A percentile compares a stretch with the other conserved stretches of the same genome.
Conservation (phyloP, 2,113 vertebrate species). For the Oophaga pumilio region DNA sequence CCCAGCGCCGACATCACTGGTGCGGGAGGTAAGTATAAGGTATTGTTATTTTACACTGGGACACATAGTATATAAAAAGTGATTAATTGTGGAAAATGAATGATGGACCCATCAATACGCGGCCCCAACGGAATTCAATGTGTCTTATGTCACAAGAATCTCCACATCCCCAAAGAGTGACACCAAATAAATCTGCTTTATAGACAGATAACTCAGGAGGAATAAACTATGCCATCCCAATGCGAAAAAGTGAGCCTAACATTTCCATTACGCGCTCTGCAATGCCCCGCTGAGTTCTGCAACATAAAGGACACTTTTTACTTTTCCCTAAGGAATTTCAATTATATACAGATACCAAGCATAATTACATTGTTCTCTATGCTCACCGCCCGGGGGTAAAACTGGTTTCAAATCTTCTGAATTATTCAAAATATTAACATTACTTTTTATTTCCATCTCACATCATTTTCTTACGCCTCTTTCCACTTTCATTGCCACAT, state of each 20-base stretch:
- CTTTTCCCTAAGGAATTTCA: slow-evolving; percentile 29
- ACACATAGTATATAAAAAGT: no score
- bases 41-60: no score
- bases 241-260: background rate
- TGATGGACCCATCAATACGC: no score
- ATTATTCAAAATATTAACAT: slow-evolving; percentile 49
- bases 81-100: no score
- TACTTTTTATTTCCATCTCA: slow-evolving; percentile 13
- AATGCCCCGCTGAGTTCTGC: slow-evolving; percentile 20
- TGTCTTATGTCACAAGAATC: background rate
- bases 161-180: background rate
- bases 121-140: background rate
- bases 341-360: slow-evolving; percentile 33
- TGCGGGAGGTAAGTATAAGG: no score
- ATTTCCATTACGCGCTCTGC: slow-evolving; percentile 5
- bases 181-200: background rate
- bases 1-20: no score
- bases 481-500: background rate
- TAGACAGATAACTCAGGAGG: background rate
- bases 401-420: slow-evolving; percentile 32
- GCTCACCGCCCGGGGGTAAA: slow-evolving; percentile 15
- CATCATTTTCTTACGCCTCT: background rate
- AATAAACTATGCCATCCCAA: background rate
- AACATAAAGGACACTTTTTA: slow-evolving; percentile 27
- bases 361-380: slow-evolving; percentile 27